Evolutionary conservation across 1,140 invertebrate species (phyloP).

Genomic region (Drosophila lacteicornis): DNA sequence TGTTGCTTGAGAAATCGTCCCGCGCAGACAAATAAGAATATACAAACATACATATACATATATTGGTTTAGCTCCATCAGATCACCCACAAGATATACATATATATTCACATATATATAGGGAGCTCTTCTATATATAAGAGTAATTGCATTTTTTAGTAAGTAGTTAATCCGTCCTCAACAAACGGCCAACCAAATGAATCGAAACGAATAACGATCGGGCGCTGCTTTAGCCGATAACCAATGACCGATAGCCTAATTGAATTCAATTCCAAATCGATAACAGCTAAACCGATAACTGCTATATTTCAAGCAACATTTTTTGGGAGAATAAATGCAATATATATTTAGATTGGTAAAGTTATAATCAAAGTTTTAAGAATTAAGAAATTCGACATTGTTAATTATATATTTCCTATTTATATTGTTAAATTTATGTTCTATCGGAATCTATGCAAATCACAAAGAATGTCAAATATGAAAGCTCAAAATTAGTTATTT

Average conservation of each 20-base stretch:
- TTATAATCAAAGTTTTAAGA: background rate
- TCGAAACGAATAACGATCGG: slow-evolving; percentile 15
- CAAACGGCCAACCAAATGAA: slow-evolving; percentile 58
- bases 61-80: slow-evolving; percentile 43
- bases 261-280: background rate
- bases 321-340: background rate
- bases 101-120: slow-evolving; percentile 19
- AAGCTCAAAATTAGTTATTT: slow-evolving; percentile 26
- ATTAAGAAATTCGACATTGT: background rate
- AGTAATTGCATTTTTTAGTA: slow-evolving; percentile 79
- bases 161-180: slow-evolving; percentile 80
- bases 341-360: background rate
- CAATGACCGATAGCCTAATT: background rate
- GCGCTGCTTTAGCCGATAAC: slow-evolving; percentile 41
- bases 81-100: slow-evolving; percentile 22
- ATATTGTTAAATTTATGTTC: background rate
- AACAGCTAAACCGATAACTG: too few relatives aligned
- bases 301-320: background rate
- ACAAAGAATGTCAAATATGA: background rate
- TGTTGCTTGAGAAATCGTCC: slow-evolving; percentile 71
- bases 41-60: slow-evolving; percentile 7
- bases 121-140: slow-evolving; percentile 32
- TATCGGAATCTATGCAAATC: background rate
- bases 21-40: slow-evolving; percentile 39
- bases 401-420: background rate